These are phyloP conservation scores for Rhinolophus ferrumequinum DNA, from an alignment of 2,113 vertebrate genomes.

Conservation along the genomic window DNA sequence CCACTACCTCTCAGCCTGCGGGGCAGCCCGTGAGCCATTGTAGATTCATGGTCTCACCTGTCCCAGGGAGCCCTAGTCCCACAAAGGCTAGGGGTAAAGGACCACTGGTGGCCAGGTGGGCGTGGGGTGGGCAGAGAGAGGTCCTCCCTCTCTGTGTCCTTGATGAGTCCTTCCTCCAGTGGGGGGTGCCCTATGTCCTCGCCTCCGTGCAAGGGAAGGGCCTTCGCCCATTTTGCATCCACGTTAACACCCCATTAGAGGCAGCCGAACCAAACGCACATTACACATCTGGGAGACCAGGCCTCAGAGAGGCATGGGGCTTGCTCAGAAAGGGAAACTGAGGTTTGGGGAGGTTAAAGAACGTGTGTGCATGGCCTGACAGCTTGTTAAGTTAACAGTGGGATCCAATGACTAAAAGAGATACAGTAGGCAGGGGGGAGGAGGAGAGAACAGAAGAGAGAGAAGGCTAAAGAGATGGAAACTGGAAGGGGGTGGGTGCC, in stretches of 20 bases:
- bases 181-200: rapidly evolving
- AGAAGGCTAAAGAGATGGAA: background rate
- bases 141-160: rapidly evolving
- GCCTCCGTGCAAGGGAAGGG: too few species aligned
- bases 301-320: background rate
- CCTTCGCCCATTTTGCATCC: background rate
- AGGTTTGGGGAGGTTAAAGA: background rate
- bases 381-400: background rate
- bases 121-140: background rate
- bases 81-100: background rate
- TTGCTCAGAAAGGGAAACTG: background rate
- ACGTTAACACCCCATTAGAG: background rate
- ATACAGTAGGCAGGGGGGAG: background rate
- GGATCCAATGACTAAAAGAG: background rate
- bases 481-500: background rate
- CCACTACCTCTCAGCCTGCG: background rate
- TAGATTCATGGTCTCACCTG: background rate
- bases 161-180: rapidly evolving
- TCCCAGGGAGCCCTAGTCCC: background rate
- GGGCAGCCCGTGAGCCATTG: rapidly evolving
- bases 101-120: rapidly evolving
- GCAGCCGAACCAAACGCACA: background rate
- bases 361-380: background rate
- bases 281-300: too few species aligned
- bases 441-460: too few species aligned